These are phyloP conservation scores for Clarias fuscus DNA, from an alignment of 2,797 vertebrate genomes.

Conservation along the genomic window DNA sequence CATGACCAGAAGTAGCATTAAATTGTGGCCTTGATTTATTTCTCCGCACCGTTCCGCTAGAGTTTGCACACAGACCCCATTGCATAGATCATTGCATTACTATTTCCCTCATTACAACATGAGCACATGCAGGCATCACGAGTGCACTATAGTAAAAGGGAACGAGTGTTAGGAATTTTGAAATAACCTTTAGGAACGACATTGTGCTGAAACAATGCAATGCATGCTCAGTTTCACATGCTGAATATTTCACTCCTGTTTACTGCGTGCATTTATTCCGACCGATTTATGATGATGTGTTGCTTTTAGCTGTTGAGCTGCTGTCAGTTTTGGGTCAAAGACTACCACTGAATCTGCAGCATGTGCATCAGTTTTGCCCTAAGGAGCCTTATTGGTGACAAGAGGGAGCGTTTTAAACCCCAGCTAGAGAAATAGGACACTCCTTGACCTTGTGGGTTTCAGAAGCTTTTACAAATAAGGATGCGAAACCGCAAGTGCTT, in stretches of 20 bases:
- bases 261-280: background rate
- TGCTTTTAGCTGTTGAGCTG: background rate
- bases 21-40: background rate
- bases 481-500: background rate
- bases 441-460: conserved; percentile 11
- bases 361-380: background rate
- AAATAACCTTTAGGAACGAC: background rate
- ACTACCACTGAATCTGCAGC: background rate
- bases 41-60: background rate
- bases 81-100: background rate
- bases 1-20: background rate
- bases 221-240: background rate
- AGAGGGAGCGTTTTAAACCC: conserved; percentile 10
- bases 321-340: background rate
- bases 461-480: conserved; percentile 3
- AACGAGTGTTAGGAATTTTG: background rate
- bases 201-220: background rate
- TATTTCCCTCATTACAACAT: background rate
- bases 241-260: background rate
- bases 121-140: background rate
- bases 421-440: conserved; percentile 22
- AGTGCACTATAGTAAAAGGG: background rate
- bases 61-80: background rate
- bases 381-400: background rate
- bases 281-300: background rate